Evolutionary conservation across 2,113 vertebrate genomes (phyloP).

Genomic region (Pavo muticus): DNA sequence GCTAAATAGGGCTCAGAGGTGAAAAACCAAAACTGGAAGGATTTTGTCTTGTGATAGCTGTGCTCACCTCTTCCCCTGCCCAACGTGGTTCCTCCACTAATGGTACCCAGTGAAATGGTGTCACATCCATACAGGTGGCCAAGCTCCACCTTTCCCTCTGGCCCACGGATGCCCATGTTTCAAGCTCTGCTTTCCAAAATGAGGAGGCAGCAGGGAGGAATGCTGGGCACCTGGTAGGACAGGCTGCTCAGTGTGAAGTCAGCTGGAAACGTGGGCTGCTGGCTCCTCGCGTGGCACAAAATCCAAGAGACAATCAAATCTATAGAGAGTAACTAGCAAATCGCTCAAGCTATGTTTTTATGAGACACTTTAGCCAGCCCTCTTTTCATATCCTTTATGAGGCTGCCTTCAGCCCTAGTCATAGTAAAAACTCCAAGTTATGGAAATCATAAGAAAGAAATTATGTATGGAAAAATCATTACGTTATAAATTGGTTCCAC

Average conservation of each 20-base stretch:
- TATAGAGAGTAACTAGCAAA: conserved; percentile 61
- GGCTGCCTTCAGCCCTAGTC: conserved; percentile 54
- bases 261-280: not conserved
- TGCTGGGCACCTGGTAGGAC: not conserved
- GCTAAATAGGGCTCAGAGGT: not conserved
- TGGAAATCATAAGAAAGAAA: conserved; percentile 83
- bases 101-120: fast-evolving
- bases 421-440: conserved; percentile 72
- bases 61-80: not conserved
- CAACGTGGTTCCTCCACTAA: not conserved
- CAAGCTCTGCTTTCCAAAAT: fast-evolving
- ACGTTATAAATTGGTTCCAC: conserved; percentile 82
- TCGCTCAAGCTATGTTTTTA: conserved; percentile 40
- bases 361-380: conserved; percentile 64
- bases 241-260: not conserved
- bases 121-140: not conserved
- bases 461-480: conserved; percentile 86
- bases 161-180: not conserved
- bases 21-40: not conserved
- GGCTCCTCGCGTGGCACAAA: not conserved
- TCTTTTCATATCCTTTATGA: conserved; percentile 69
- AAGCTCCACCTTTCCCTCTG: not conserved
- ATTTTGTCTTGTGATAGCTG: not conserved
- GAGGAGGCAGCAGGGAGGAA: not conserved
- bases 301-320: conserved; percentile 34